A percentile compares a stretch with the other conserved stretches of the same genome.
Evolutionary conservation across 2,888 invertebrate species (phyloP).

Genomic region (Callinectes sapidus): DNA sequence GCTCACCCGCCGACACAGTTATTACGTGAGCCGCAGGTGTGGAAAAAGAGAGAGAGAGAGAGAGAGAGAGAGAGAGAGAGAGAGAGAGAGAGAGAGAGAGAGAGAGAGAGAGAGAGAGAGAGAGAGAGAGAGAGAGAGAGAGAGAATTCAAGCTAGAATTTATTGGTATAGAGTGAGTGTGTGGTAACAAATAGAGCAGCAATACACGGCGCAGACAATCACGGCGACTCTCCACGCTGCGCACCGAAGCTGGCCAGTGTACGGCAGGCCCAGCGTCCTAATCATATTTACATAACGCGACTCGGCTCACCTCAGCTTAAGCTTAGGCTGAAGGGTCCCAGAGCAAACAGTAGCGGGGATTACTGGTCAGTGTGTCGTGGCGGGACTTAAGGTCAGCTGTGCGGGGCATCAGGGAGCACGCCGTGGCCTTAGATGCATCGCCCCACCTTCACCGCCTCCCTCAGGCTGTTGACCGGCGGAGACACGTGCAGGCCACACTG

Average conservation of each 20-base stretch:
- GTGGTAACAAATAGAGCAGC: not conserved
- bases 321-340: not conserved
- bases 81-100: conserved; percentile 7
- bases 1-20: not conserved
- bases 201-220: not conserved
- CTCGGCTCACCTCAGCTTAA: conserved; percentile 11
- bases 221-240: not conserved
- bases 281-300: conserved; percentile 30
- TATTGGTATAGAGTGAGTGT: too few species aligned
- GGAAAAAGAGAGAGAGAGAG: not conserved
- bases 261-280: not conserved
- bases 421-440: conserved; percentile 8
- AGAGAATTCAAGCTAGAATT: too few species aligned
- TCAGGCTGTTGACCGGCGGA: not conserved
- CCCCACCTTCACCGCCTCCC: not conserved
- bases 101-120: not conserved
- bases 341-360: conserved; percentile 9
- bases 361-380: conserved; percentile 19
- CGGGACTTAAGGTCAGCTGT: not conserved
- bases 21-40: not conserved
- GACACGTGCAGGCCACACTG: not conserved
- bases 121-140: not conserved
- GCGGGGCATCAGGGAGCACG: not conserved
- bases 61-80: conserved; percentile 19
- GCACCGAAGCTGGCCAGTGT: not conserved